Evolutionary conservation across 2,888 invertebrate genomes (phyloP), one percentile per base, ranked within the genome.

Genomic region (Cosmorhoe ocellata): DNA sequence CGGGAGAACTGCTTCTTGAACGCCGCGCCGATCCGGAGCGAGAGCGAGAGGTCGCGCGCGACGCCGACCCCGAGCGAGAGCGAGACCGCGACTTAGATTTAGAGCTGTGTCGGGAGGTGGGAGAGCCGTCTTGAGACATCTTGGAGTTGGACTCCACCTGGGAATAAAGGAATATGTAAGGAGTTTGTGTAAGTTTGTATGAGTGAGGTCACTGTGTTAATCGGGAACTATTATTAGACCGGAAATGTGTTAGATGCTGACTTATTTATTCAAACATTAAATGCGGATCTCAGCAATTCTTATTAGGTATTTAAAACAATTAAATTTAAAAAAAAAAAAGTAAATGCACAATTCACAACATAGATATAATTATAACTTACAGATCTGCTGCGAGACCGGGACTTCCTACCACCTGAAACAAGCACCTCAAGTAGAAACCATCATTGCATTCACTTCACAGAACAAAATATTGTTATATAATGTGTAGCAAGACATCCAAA

Each of bases 321-420:
- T n/a, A n/a, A n/a, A n/a, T n/a, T n/a, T n/a, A n/a, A n/a, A n/a
- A n/a, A n/a, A n/a, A n/a, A n/a, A n/a, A n/a, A n/a, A n/a, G n/a
- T n/a, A n/a, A n/a, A n/a, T n/a, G n/a, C n/a, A n/a, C n/a, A n/a
- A n/a, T n/a, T n/a, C n/a, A n/a, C n/a, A n/a, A n/a, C n/a, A n/a
- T n/a, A 41, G 1, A 22, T 6, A 24, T 18, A 6, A 5, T 24
- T 12, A 14, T 1, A 9, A 43, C 84, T 84, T 57, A 86, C 85
- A 38, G 86, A 86, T 66, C 65, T 69, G 57, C 84, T 84, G 40
- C 84, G 77, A 0, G 84, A 82, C n/a, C 81, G 71, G 0, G 85
- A 82, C 11, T 69, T 66, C 47, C 76, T 65, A n/a, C 84, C 84
- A 60, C 77, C 85, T 85, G 74, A 1, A 68, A 67, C 51, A 62